These are phyloP conservation scores for Dryomyza anilis DNA, from an alignment of 2,888 invertebrate genomes.

Conservation along the genomic window DNA sequence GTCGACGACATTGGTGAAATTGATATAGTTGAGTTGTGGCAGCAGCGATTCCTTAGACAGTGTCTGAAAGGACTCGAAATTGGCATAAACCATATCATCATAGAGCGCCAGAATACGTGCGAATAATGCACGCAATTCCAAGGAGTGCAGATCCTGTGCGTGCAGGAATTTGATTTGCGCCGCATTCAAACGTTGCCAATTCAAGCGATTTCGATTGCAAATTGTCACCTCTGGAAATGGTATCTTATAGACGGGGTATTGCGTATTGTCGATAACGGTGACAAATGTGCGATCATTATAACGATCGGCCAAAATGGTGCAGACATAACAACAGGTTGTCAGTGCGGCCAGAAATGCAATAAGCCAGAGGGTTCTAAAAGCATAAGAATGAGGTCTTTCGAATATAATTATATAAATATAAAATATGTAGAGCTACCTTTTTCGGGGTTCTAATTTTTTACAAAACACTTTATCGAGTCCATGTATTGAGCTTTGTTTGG, in stretches of 20 bases:
- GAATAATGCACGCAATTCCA: no score
- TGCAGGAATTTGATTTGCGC: constrained; percentile 43
- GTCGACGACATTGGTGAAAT: constrained; percentile 48
- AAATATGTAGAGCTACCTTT: no score
- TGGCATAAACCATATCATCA: constrained; percentile 46
- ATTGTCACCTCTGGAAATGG: constrained; percentile 55
- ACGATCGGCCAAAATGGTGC: constrained; percentile 44
- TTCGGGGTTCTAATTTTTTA: not conserved
- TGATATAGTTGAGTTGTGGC: constrained; percentile 46
- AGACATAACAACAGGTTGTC: constrained; percentile 43
- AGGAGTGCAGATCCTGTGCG: constrained; percentile 35
- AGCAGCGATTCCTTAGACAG: constrained; percentile 31
- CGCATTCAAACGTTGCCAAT: constrained; percentile 51
- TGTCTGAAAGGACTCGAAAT: constrained; percentile 43
- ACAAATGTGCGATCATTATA: constrained; percentile 46
- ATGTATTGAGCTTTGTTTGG: constrained; percentile 20
- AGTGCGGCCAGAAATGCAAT: constrained; percentile 43
- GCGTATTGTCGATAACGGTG: constrained; percentile 51
- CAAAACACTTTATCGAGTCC: not conserved
- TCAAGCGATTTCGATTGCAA: constrained; percentile 56
- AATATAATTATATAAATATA: no score
- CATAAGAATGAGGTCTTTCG: not conserved
- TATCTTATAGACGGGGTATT: constrained; percentile 49
- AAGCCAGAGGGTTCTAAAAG: constrained; percentile 45
- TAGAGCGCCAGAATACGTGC: constrained; percentile 43